Evolutionary conservation across 2,113 vertebrate species (phyloP), one percentile per base, ranked within the genome.

Genomic region (Leiothrix lutea): DNA sequence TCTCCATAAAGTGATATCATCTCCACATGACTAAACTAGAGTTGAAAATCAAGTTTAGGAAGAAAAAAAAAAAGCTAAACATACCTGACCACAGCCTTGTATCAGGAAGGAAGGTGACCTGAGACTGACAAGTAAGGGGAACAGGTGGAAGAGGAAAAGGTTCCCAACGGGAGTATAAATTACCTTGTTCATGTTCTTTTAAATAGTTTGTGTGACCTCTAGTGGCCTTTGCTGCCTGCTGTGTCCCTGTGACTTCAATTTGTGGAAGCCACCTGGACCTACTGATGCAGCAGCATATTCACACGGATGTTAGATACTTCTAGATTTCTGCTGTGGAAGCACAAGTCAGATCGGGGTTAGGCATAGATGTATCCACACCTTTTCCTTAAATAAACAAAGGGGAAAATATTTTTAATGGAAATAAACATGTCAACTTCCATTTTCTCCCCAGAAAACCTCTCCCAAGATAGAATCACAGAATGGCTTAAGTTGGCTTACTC

Each of bases 21-120:
- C 91, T 84, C 80, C 77, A 89, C 53, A 82, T 94, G 81, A 96
- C 56, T 89, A 82, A 92, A 90, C 17, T 29, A 78, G 77, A 95
- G 73, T 18, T 80, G 66, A 81, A 80, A 45, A 56, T 88, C 60
- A 29, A 57, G 17, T 20, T 50, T 12, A 51, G 84, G 54, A 71
- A 62, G 50, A 75, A 89, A 87, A 73, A 75, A 89, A 87, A 73
- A 18, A 91, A 62, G 38, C 31, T 70, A 64, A 91, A 69, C 26
- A 73, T 33, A 33, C 40, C 54, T 91, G 79, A 69, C 51, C 45
- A 77, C 24, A 67, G 47, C 20, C 26, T 67, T 62, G 11, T 58
- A 44, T 25, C 25, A 72, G 60, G 67, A 82, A 78, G 65, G n/a
- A 61, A 82, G 50, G 29, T 90, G 77, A 67, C 64, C 60, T 47